These are phyloP conservation scores for Parambassis ranga DNA, from an alignment of 2,797 vertebrate genomes.

Conservation along the genomic window DNA sequence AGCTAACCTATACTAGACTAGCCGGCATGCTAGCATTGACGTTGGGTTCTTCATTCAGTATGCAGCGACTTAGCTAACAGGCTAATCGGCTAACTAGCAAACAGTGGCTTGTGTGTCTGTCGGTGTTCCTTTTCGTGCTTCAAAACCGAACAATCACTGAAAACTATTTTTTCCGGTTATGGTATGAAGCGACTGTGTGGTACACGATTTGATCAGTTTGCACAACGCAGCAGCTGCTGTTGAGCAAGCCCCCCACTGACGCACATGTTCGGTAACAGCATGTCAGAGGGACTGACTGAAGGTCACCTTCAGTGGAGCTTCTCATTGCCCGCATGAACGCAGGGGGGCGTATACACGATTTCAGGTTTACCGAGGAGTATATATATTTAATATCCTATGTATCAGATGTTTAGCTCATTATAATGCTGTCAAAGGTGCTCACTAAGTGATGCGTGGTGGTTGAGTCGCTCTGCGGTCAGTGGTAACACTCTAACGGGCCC, in stretches of 20 bases:
- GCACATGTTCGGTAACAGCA: constrained; percentile 73
- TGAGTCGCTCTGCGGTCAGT: background rate
- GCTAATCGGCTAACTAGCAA: constrained; percentile 23
- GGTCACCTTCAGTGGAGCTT: constrained; percentile 85
- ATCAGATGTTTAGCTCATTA: fast-evolving
- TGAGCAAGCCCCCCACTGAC: constrained; percentile 3
- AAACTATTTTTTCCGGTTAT: background rate
- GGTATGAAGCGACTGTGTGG: fast-evolving
- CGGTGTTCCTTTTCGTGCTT: background rate
- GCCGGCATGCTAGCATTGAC: constrained; percentile 39
- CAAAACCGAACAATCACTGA: background rate
- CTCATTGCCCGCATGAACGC: constrained; percentile 39
- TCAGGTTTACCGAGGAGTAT: fast-evolving
- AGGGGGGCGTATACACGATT: background rate
- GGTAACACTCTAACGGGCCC: background rate
- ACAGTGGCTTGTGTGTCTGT: background rate
- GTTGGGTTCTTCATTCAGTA: constrained; percentile 13
- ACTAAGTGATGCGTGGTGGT: background rate
- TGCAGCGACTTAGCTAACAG: background rate
- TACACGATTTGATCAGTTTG: background rate
- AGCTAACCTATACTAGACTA: constrained; percentile 29
- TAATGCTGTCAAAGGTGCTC: fast-evolving
- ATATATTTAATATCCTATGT: fast-evolving
- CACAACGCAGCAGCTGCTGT: background rate
- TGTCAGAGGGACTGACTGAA: constrained; percentile 75